These are phyloP conservation scores for Stenopsyche tienmushanensis DNA, from an alignment of 1,140 invertebrate species.

Conservation along the genomic window DNA sequence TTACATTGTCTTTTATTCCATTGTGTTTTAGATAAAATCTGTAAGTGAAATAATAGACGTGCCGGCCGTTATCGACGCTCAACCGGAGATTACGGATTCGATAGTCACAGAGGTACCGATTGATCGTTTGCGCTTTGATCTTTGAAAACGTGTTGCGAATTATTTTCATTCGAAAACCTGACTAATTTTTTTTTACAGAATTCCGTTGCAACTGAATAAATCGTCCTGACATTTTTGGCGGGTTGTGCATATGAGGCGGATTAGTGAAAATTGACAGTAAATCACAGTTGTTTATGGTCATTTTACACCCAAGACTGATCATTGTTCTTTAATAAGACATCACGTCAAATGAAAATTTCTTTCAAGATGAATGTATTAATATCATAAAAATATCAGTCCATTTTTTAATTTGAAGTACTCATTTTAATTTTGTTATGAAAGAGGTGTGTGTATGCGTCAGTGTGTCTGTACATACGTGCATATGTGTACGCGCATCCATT, in stretches of 20 bases:
- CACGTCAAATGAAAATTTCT: not conserved
- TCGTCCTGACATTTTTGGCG: not conserved
- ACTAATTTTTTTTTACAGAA: slow-evolving; percentile 26
- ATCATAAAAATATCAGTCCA: not conserved
- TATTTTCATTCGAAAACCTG: no score
- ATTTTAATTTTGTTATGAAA: slow-evolving; percentile 7
- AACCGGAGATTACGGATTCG: slow-evolving; percentile 17
- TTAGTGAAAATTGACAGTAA: not conserved
- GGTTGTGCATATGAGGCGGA: slow-evolving; percentile 36
- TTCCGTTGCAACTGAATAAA: slow-evolving; percentile 26
- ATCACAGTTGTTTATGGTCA: not conserved
- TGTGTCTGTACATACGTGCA: not conserved
- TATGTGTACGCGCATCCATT: not conserved
- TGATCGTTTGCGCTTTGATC: no score
- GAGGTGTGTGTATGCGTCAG: not conserved
- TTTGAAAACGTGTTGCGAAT: no score
- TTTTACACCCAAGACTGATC: slow-evolving; percentile 35
- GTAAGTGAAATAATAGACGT: slow-evolving; percentile 23
- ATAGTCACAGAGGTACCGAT: slow-evolving; percentile 24
- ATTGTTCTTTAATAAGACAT: slow-evolving; percentile 21
- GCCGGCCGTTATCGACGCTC: slow-evolving; percentile 5
- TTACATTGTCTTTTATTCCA: not conserved
- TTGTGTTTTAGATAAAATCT: slow-evolving; percentile 36
- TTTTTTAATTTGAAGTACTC: slow-evolving; percentile 8
- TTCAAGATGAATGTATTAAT: not conserved